Base-by-base conservation (phyloP, 2,113 vertebrate species). In the Hymenochirus boettgeri region DNA sequence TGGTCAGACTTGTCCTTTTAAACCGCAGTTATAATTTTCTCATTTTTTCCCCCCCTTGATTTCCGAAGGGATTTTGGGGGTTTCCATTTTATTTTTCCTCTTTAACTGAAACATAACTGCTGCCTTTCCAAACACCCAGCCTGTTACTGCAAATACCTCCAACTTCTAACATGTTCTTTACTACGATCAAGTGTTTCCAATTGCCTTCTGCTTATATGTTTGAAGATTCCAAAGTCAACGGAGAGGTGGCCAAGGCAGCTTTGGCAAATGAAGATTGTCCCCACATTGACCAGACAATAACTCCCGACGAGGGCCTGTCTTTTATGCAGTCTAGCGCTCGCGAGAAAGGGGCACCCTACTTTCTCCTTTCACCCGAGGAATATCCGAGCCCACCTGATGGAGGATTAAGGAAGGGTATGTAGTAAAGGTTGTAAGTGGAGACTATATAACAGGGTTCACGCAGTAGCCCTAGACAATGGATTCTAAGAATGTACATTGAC, bases 351-450 rank as follows among this genome's bases (percentile, higher is more conserved):
- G 86, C 87, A 86, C 95, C 95, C 85, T 97, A 93, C 89, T 97
- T 97, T 92, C 93, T 97, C 89, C 93, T 97, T 88, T 95, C 94
- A 85, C 93, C 94, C 70, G 91, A 92, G 85, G n/a, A 98, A 85
- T 93, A 92, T 82, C 88, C 93, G 83, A 95, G n/a, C 90, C 94
- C 92, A 80, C 89, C 90, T 84, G 92, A 93, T 87, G 89, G 93
- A 89, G 92, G 93, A n/a, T n/a, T 94, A 87, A 95, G 93, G 91
- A 96, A 94, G 95, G 96, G 96, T 98, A 98, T 86, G 95, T 98
- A 97, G 86, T 80, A 82, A 82, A 85, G 82, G 80, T 75, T 80
- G 72, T 69, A 7, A 35, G 37, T 53, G n/a, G 27, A 62, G 1
- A 7, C 5, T n/a, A n/a, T n/a, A n/a, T n/a, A n/a, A n/a, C n/a